Base-by-base conservation (phyloP, 2,888 invertebrate species). In the Allacma fusca region DNA sequence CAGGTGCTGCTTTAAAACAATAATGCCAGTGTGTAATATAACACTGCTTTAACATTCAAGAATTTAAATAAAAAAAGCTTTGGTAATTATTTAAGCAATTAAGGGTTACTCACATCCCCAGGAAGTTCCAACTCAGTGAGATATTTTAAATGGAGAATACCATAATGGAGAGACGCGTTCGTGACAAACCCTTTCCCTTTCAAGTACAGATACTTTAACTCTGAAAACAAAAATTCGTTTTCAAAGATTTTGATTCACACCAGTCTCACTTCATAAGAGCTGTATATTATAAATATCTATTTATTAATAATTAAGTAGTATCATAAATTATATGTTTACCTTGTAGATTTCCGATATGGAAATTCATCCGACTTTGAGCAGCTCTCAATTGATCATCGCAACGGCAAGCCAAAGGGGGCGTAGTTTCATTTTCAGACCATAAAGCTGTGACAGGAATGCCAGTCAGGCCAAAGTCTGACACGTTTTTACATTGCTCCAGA, bases 401-500 rank as follows among this genome's bases (percentile, higher is more conserved):
- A 19, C 19, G 7, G 21, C 24, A 50, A 29, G 13, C 34, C n/a
- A 59, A 21, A 62, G 72, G 24, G 5, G 21, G 28, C 13, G 19
- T 28, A 1, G 19, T 1, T 2, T 67, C 19, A 9, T n/a, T 59
- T 1, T 12, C 72, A 9, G 4, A 9, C 59, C 50, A 24, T 1
- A 69, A 23, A 7, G 29, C 16, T 57, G n/a, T 57, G 9, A 57
- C n/a, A 26, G 57, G 72, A 28, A 72, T 72, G 0, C 72, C 72
- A 16, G 72, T 72, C 28, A 72, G 23, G 28, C 72, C 72, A 29
- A 59, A 72, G 59, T 72, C 72, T 4, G 72, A 50, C 4, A 72
- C 9, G 24, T 34, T 19, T 24, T 21, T 21, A 43, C 23, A 69
- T 12, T 50, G 9, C 12, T 72, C 50, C 34, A 72, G 19, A 28